Percentiles rank a stretch among this genome's conserved stretches.
Evolutionary conservation across 2,113 vertebrate species (phyloP).

Genomic region (Macaca nemestrina): DNA sequence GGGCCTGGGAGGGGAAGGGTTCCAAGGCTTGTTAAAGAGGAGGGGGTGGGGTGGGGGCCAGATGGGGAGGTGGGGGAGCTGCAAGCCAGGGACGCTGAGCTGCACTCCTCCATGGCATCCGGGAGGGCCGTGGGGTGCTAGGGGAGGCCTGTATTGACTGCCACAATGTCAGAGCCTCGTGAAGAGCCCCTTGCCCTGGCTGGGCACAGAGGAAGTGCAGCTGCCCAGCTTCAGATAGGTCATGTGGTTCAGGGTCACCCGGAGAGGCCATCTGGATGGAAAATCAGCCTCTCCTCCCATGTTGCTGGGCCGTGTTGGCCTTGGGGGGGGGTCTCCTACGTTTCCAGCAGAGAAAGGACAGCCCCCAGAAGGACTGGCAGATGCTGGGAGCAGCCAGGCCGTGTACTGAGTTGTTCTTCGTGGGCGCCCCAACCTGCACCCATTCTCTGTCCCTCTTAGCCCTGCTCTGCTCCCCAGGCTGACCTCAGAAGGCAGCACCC

Average conservation of each 20-base stretch:
- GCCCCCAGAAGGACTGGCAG: background rate
- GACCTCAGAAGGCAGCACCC: background rate
- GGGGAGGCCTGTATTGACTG: fast-evolving
- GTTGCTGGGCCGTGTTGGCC: background rate
- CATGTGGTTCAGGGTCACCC: no score
- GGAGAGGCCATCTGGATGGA: background rate
- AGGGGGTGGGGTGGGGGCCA: background rate
- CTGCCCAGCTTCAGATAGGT: no score
- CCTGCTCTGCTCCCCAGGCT: background rate
- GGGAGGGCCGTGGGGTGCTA: fast-evolving
- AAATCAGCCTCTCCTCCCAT: background rate
- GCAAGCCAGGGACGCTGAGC: background rate
- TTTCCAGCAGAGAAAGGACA: background rate
- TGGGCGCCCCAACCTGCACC: background rate
- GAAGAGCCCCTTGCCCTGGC: background rate
- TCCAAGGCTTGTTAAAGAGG: background rate
- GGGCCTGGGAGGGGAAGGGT: background rate
- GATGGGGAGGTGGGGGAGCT: background rate
- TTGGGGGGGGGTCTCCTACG: background rate
- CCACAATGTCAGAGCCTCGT: background rate
- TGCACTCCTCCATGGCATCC: background rate
- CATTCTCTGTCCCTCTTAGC: background rate
- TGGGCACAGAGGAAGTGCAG: background rate
- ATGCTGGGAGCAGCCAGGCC: background rate
- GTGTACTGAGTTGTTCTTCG: no score